A percentile compares a stretch with the other conserved stretches of the same genome.
These are phyloP conservation scores for Zosterops japonicus DNA, from an alignment of 2,113 vertebrate species.

Conservation along the genomic window DNA sequence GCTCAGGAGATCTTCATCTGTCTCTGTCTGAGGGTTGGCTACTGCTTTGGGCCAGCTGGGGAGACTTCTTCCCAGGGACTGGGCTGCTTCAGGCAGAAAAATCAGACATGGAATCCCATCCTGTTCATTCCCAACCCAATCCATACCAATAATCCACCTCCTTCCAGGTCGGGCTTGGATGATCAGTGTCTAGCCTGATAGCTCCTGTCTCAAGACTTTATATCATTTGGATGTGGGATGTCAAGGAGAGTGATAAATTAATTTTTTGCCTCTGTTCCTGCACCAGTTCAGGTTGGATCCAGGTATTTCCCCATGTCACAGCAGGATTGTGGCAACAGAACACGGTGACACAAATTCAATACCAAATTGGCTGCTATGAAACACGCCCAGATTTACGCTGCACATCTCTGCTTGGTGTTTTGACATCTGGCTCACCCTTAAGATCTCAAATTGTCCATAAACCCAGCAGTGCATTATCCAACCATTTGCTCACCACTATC, in stretches of 20 bases:
- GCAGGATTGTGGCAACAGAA: neutral
- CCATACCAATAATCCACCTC: neutral
- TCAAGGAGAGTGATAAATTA: neutral
- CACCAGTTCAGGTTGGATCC: neutral
- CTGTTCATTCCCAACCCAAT: neutral
- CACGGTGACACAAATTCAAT: accelerated
- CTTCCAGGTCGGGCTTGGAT: neutral
- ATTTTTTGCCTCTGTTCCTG: neutral
- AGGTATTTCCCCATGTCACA: neutral
- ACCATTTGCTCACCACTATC: slow-evolving; percentile 50
- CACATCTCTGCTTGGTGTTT: neutral
- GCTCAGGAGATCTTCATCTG: neutral
- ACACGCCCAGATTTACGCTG: neutral
- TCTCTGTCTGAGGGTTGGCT: neutral
- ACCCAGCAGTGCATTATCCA: neutral
- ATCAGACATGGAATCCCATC: accelerated
- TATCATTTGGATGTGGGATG: neutral
- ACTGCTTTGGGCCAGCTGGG: neutral
- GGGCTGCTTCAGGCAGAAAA: neutral
- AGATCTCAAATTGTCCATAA: neutral
- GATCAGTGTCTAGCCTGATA: neutral
- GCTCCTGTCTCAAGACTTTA: neutral
- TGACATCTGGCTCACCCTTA: neutral
- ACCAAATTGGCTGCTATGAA: neutral
- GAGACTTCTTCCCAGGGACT: neutral